A percentile compares a stretch with the other conserved stretches of the same genome.
Evolutionary conservation across 2,797 vertebrate genomes (phyloP).

Genomic region (Bradypodion ventrale): DNA sequence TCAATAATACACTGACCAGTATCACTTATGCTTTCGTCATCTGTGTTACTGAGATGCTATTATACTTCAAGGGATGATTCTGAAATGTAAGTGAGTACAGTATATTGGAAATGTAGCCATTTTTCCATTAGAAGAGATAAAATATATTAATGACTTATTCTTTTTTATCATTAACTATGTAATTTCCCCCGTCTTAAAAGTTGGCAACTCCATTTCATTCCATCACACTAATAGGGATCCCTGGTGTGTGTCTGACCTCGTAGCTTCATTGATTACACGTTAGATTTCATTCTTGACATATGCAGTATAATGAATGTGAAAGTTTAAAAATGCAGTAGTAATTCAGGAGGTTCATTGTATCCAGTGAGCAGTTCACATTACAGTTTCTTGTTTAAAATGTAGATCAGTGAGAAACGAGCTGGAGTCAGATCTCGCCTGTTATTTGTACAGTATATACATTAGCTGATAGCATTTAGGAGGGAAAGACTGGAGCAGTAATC

Average conservation of each 20-base stretch:
- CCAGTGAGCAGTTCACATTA: conserved; percentile 71
- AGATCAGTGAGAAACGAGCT: conserved; percentile 62
- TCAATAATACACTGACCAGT: background rate
- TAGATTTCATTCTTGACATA: conserved; percentile 69
- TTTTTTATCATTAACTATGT: conserved; percentile 46
- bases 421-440: conserved; percentile 63
- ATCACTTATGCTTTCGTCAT: background rate
- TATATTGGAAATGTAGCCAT: conserved; percentile 57
- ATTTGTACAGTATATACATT: conserved; percentile 70
- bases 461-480: conserved; percentile 57
- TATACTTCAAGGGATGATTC: conserved; percentile 66
- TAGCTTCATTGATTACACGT: conserved; percentile 44
- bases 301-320: conserved; percentile 64
- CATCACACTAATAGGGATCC: conserved; percentile 6
- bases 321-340: conserved; percentile 74
- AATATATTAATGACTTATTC: conserved; percentile 45
- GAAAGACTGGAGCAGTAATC: conserved; percentile 53
- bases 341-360: conserved; percentile 62
- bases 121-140: conserved; percentile 55
- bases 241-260: conserved; percentile 36
- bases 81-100: conserved; percentile 49
- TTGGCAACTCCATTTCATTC: conserved; percentile 2
- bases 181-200: conserved; percentile 24
- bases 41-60: background rate
- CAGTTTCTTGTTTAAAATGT: conserved; percentile 65